phyloP scores from a whole-genome alignment of 2,113 vertebrate species.

The Dunckerocampus dactyliophorus region DNA sequence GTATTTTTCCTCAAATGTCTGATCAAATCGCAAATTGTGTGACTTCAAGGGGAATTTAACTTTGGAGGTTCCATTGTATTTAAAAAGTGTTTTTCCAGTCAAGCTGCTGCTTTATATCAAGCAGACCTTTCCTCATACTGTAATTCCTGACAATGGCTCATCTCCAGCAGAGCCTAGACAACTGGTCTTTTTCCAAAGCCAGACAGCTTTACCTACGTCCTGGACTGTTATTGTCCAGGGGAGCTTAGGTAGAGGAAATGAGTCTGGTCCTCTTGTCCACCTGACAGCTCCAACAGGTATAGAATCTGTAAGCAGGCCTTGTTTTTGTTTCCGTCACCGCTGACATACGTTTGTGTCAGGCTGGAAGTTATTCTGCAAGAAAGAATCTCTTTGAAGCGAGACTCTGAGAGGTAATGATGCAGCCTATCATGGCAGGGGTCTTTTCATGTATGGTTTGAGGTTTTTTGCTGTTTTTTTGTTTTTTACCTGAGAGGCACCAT shows the following conservation, averaged over 20 bases:
- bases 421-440: slow-evolving; percentile 34
- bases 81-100: too few relatives aligned
- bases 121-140: neutral
- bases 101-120: too few relatives aligned
- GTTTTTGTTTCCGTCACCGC: slow-evolving; percentile 1
- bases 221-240: slow-evolving; percentile 31
- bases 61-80: too few relatives aligned
- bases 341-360: slow-evolving; percentile 4
- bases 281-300: slow-evolving; percentile 40
- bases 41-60: too few relatives aligned
- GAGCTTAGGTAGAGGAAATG: slow-evolving; percentile 61
- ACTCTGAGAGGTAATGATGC: slow-evolving; percentile 33
- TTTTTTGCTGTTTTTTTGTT: slow-evolving; percentile 23
- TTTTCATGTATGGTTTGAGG: slow-evolving; percentile 3
- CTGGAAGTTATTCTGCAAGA: slow-evolving; percentile 7
- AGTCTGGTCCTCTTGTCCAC: slow-evolving; percentile 39
- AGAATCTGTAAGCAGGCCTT: slow-evolving; percentile 12
- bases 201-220: slow-evolving; percentile 33
- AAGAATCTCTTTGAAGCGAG: slow-evolving; percentile 39
- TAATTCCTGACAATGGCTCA: slow-evolving; percentile 2
- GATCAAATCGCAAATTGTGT: too few relatives aligned
- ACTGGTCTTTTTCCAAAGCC: slow-evolving; percentile 20
- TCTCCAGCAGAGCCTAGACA: slow-evolving; percentile 7
- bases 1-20: too few relatives aligned
- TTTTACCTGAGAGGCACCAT: slow-evolving; percentile 33